phyloP scores from a whole-genome alignment of 2,113 vertebrate genomes.

The Herpetotheres cachinnans region DNA sequence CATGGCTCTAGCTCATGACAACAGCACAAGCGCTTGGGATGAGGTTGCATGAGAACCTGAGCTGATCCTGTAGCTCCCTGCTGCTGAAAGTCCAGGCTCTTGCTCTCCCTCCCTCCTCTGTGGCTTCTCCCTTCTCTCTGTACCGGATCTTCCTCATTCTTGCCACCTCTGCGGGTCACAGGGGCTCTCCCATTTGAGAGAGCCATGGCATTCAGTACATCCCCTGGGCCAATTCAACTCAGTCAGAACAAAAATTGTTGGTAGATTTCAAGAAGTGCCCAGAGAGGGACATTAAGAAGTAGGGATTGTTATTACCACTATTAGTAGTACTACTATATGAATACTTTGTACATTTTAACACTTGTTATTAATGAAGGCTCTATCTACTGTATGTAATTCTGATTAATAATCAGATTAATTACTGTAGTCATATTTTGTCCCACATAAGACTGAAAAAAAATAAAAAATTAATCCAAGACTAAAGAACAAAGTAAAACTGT shows the following conservation, averaged over 20 bases:
- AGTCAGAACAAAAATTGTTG: background rate
- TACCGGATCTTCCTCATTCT: background rate
- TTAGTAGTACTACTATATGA: rapidly evolving
- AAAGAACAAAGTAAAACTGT: background rate
- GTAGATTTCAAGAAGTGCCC: background rate
- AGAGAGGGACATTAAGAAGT: background rate
- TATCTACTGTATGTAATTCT: background rate
- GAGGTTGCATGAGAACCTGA: background rate
- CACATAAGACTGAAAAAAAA: background rate
- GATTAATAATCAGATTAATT: background rate
- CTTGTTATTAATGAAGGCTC: background rate
- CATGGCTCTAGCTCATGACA: background rate
- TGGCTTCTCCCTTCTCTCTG: background rate
- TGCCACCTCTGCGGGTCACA: no score
- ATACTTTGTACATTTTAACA: background rate
- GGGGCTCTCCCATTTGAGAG: background rate
- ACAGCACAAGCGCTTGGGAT: background rate
- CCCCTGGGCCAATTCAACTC: background rate
- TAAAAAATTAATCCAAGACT: background rate
- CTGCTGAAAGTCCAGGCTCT: background rate
- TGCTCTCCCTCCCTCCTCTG: background rate
- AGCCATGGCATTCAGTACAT: background rate
- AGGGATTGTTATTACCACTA: background rate
- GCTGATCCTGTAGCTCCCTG: background rate
- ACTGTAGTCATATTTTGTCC: background rate